Base-by-base conservation (phyloP, 2,113 vertebrate species). In the Pipa parva region DNA sequence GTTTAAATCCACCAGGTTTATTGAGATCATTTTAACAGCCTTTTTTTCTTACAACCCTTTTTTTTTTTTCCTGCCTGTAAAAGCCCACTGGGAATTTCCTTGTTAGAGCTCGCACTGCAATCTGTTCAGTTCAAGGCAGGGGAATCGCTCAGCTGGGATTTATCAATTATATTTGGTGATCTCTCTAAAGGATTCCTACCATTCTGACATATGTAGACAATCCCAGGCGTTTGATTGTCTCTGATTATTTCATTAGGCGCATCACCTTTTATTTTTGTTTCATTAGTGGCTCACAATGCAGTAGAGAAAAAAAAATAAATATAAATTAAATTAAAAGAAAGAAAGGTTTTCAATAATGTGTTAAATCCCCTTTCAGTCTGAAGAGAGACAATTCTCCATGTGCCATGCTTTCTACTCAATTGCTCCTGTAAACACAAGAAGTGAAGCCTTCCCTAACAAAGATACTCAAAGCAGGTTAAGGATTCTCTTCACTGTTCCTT, bases 91-190 rank as follows among this genome's bases (percentile, higher is more conserved):
- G 83, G 78, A 82, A 81, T 89, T 83, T 84, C 83, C 83, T 82
- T 54, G 77, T 78, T 86, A 85, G 87, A 79, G 82, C 78, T 77
- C 75, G 78, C 84, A 83, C 80, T 78, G 45, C 80, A 74, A 74
- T 82, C 82, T 79, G 77, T 77, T 88, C 79, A 75, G 84, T 83
- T 79, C 83, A 83, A 79, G 81, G 33, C 7, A 10, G 1, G n/a
- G n/a, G 10, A 78, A 83, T 75, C 78, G 76, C 77, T 84, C 86
- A 83, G 59, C 36, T 69, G 82, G 79, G 86, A 72, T 82, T 87
- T 82, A 77, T 84, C 86, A 86, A 86, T 87, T 83, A 86, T 74
- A 72, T 74, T 58, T 25, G 42, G 75, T 60, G 79, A 82, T 81
- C 83, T n/a, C 81, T 80, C 82, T 62, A 72, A 81, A 84, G 79